A percentile compares a stretch with the other conserved stretches of the same genome.
phyloP scores from a whole-genome alignment of 1,140 invertebrate genomes.

The Leptopilina boulardi region DNA sequence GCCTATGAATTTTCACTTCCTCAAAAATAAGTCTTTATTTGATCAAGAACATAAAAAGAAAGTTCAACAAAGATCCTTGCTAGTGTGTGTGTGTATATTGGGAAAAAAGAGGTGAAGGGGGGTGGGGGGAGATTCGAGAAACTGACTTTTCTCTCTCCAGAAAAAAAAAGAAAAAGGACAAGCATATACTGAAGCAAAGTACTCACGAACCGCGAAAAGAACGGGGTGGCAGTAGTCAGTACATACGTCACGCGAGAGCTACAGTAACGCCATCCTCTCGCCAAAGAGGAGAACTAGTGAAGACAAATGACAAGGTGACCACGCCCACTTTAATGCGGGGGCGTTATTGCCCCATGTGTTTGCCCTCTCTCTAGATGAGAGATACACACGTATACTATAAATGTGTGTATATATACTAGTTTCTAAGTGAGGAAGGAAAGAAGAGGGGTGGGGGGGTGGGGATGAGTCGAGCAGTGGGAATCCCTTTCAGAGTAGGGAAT shows the following conservation, averaged over 20 bases:
- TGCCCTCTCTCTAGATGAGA: neutral
- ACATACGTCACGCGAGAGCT: constrained; percentile 61
- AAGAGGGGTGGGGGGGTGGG: constrained; percentile 11
- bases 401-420: neutral
- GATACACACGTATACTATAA: too few species aligned
- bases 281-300: constrained; percentile 57
- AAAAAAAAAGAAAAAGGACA: constrained; percentile 37
- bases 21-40: neutral
- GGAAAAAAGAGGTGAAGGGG: constrained; percentile 4
- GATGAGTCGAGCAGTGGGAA: constrained; percentile 11
- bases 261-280: constrained; percentile 61
- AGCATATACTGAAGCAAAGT: constrained; percentile 33
- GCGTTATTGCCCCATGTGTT: constrained; percentile 56
- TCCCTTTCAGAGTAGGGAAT: constrained; percentile 37
- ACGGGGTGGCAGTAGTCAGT: constrained; percentile 58
- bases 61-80: neutral
- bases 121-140: constrained; percentile 36
- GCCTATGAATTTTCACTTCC: too few species aligned
- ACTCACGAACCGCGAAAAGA: constrained; percentile 51
- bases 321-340: constrained; percentile 67
- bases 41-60: neutral
- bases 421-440: neutral
- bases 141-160: too few species aligned
- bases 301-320: constrained; percentile 71
- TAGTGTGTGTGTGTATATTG: neutral